Base-by-base conservation (phyloP, 2,113 vertebrate species). In the Acanthisitta chloris region DNA sequence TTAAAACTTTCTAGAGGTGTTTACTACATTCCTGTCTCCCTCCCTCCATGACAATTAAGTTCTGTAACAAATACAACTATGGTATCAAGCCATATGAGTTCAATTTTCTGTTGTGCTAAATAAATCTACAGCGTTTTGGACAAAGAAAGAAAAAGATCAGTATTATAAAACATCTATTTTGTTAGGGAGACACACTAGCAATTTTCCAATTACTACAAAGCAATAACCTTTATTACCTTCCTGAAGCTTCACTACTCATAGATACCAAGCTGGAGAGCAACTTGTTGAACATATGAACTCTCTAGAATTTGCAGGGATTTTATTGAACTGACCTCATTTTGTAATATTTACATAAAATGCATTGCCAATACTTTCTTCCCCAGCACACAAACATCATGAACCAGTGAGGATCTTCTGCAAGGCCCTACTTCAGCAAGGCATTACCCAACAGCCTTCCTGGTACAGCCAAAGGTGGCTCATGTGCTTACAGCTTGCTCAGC, bases 401-500 rank as follows among this genome's bases (percentile, higher is more conserved):
- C 16, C 64, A 66, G 2, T 0, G 2, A 74, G 21, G 38, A 69
- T n/a, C 12, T 67, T 45, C 51, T n/a, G 2, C 26, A 42, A 31
- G 4, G 38, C 28, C 26, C 36, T n/a, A 67, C 17, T 76, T 34
- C 67, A 73, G n/a, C 74, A 48, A 15, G 0, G 4, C 2, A 1
- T 2, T 81, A n/a, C 1, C 1, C 31, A 64, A 38, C 23, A 55
- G 45, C 15, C 33, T 18, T 70, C 16, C 40, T 28, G 14, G 9
- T 31, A 33, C 10, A 48, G 40, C 0, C 1, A 36, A 49, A 84
- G 7, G 10, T 1, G 1, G 48, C 36, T 90, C 43, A 6, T 0
- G 0, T 5, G n/a, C 26, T 64, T 24, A 61, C 7, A 29, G 26
- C n/a, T 59, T 59, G 73, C n/a, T 65, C 33, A 43, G 45, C 31